Evolutionary conservation across 2,888 invertebrate species (phyloP), one percentile per base, ranked within the genome.

Genomic region (Ophioninae sp.): DNA sequence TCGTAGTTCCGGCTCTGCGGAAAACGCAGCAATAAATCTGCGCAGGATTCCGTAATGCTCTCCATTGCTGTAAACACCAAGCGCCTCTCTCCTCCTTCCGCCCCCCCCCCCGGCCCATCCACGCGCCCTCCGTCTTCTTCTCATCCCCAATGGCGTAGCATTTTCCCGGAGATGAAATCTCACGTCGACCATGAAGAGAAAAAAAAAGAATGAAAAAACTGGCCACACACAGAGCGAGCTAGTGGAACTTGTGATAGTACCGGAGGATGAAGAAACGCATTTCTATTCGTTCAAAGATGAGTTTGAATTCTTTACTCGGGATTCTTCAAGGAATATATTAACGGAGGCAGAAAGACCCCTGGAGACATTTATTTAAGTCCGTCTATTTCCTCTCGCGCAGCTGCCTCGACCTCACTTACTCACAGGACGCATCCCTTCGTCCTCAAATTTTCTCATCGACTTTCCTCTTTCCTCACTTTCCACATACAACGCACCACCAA

Each of bases 331-430:
- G 81, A 78, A 78, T 73, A 79, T 67, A 79, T 79, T 73, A 79
- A 79, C 59, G 61, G 61, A 77, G 69, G 30, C 41, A 23, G 73
- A 67, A 50, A 77, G 59, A 41, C 64, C 21, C 72, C 69, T 68
- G 23, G 74, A 80, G 80, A 77, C 83, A 77, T 83, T 83, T 83
- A 80, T 81, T 69, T 83, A 83, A 83, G 80, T 83, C 80, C 83
- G 79, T 83, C 76, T 80, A 79, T 73, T 80, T 73, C 80, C 77
- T 80, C 77, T 77, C 41, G 68, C 64, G 56, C 41, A 83, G 77
- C 83, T 80, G 73, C 64, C 80, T 44, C 67, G 68, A 79, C 68
- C 73, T 73, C 73, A 56, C 72, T 73, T 39, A 65, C 73, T 80
- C 75, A 62, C 72, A 41, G 69, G 68, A 59, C 39, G 68, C 56